These are phyloP conservation scores for Drosophila asahinai DNA, from an alignment of 1,140 invertebrate genomes.

Conservation along the genomic window DNA sequence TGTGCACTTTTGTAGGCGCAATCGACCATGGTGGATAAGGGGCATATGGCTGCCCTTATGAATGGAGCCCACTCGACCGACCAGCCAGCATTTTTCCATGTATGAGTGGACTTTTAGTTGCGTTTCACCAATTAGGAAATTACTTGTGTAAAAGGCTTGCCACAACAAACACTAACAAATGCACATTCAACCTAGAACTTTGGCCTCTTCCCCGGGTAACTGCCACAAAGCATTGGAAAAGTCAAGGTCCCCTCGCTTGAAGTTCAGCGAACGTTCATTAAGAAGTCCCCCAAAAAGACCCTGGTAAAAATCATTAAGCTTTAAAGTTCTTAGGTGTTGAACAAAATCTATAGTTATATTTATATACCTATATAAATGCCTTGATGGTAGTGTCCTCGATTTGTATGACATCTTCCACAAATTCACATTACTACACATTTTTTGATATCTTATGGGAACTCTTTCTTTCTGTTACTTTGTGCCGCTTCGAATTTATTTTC, in stretches of 20 bases:
- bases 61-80: conserved; percentile 24
- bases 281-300: too few relatives aligned
- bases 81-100: too few relatives aligned
- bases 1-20: conserved; percentile 51
- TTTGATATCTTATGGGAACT: too few relatives aligned
- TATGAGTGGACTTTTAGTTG: conserved; percentile 2
- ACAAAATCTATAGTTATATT: too few relatives aligned
- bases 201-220: conserved; percentile 20
- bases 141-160: conserved; percentile 63
- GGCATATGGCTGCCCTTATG: conserved; percentile 36
- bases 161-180: conserved; percentile 32
- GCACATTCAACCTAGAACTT: conserved; percentile 26
- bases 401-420: too few relatives aligned
- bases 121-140: conserved; percentile 70
- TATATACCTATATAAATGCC: too few relatives aligned
- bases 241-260: conserved; percentile 10
- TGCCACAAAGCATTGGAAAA: conserved; percentile 2
- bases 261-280: conserved; percentile 16
- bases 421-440: too few relatives aligned
- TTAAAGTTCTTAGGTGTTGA: too few relatives aligned
- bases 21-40: conserved; percentile 42
- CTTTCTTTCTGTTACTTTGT: too few relatives aligned
- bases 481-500: not conserved
- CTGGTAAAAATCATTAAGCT: too few relatives aligned
- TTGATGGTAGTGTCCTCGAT: too few relatives aligned